A percentile compares a stretch with the other conserved stretches of the same genome.
phyloP scores from a whole-genome alignment of 1,140 invertebrate species.

The Camponotus pennsylvanicus region DNA sequence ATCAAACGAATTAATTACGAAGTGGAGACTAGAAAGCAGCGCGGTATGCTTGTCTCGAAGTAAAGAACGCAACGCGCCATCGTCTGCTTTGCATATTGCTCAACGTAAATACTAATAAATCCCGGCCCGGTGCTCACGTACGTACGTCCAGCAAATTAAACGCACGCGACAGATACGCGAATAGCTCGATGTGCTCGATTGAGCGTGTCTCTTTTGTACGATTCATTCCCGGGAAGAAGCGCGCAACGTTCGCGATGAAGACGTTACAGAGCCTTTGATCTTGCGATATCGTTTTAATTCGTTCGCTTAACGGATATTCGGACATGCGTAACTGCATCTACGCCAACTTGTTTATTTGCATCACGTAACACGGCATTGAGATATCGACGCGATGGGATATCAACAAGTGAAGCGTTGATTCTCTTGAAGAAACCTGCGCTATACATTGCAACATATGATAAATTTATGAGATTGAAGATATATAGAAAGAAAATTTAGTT shows the following conservation, averaged over 20 bases:
- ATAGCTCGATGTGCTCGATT: constrained; percentile 46
- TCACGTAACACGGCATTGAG: not conserved
- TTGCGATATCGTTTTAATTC: constrained; percentile 9
- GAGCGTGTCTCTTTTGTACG: constrained; percentile 43
- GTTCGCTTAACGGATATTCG: constrained; percentile 16
- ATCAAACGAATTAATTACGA: constrained; percentile 82
- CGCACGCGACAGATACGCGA: constrained; percentile 21
- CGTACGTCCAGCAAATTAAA: constrained; percentile 59
- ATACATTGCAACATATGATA: not conserved
- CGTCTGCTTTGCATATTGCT: constrained; percentile 77
- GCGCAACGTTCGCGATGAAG: constrained; percentile 25
- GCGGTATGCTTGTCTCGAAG: constrained; percentile 49
- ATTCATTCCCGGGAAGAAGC: not conserved
- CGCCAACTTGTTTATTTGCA: constrained; percentile 16
- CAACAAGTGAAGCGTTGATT: constrained; percentile 40
- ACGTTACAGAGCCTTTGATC: constrained; percentile 29
- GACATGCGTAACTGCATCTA: constrained; percentile 29
- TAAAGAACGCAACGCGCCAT: constrained; percentile 67
- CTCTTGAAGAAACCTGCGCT: not conserved
- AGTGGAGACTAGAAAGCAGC: constrained; percentile 6
- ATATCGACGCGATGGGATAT: constrained; percentile 22
- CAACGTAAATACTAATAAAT: constrained; percentile 81
- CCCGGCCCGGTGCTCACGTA: constrained; percentile 56
- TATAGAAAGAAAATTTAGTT: not conserved
- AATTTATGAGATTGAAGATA: constrained; percentile 9